Base-by-base conservation (phyloP, 2,797 vertebrate species). In the Telmatherina bonti region DNA sequence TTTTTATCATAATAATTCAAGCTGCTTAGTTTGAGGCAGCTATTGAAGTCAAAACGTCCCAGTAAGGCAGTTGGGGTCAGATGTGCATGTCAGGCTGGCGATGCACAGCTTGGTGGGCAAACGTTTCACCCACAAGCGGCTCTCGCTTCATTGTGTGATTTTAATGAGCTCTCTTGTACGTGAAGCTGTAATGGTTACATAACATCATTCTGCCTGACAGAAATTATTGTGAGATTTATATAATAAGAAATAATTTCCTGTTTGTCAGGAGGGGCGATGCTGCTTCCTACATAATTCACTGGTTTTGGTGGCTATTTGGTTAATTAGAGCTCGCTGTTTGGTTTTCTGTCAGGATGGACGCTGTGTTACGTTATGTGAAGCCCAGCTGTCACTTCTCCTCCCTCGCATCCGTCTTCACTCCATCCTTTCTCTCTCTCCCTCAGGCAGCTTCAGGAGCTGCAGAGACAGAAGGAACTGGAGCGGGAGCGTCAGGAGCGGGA, bases 381-480 rank as follows among this genome's bases (percentile, higher is more conserved):
- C 7, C 22, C 22, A 29, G 41, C 5, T 22, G 60, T 45, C 29
- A 26, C 18, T 35, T 24, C 30, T 51, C 11, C 26, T 0, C 13
- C 11, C 10, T 43, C 30, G 26, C n/a, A 3, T n/a, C 6, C 18
- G 0, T 43, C 0, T 43, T 47, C 8, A 12, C 41, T 31, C 11
- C 51, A 29, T 12, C 10, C 29, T 66, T 51, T 49, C n/a, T 16
- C 43, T 38, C 35, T 51, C 51, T 71, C 58, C 62, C 67, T 86
- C 72, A 87, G 94, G 71, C 95, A 96, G 79, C 85, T 93, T 8
- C 94, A 95, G 74, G 96, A 95, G 49, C 92, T 85, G 82, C 96
- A 97, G 79, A 91, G 89, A 59, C 93, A 95, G 41, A 96, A 96
- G 74, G 96, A 96, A 75, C 85, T 79, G 58, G 95, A 92, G 51